Conservation (phyloP, 2,113 vertebrate genomes). For the Sylvia atricapilla region DNA sequence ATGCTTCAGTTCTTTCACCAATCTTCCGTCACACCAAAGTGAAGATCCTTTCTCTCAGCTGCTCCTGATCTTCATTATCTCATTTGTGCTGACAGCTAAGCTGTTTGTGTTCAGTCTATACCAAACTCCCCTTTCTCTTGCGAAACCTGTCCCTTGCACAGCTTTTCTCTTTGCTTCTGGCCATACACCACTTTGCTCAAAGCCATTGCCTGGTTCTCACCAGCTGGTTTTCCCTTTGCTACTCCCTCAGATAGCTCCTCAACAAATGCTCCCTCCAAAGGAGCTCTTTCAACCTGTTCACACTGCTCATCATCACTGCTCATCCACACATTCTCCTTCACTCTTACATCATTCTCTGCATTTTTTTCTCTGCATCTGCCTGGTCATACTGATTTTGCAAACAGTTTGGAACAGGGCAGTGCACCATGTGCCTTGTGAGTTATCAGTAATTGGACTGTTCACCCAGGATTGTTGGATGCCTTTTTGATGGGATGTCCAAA, state of each 20-base stretch:
- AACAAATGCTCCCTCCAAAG: not conserved
- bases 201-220: not conserved
- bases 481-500: not conserved
- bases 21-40: not conserved
- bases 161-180: not conserved
- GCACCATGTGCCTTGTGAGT: fast-evolving
- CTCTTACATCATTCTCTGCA: not conserved
- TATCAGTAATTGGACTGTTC: not conserved
- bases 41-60: not conserved
- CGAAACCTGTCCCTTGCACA: not conserved
- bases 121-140: not conserved
- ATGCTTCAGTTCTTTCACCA: not conserved
- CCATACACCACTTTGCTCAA: not conserved
- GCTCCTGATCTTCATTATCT: not conserved
- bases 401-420: not conserved
- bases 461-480: not conserved
- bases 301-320: not conserved
- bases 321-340: not conserved
- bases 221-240: not conserved
- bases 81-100: not conserved
- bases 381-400: not conserved
- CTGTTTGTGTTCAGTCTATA: not conserved
- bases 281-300: not conserved
- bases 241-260: not conserved
- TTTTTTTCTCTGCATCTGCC: not conserved